Base-by-base conservation (phyloP, 2,888 invertebrate species). In the Xylota sylvarum region DNA sequence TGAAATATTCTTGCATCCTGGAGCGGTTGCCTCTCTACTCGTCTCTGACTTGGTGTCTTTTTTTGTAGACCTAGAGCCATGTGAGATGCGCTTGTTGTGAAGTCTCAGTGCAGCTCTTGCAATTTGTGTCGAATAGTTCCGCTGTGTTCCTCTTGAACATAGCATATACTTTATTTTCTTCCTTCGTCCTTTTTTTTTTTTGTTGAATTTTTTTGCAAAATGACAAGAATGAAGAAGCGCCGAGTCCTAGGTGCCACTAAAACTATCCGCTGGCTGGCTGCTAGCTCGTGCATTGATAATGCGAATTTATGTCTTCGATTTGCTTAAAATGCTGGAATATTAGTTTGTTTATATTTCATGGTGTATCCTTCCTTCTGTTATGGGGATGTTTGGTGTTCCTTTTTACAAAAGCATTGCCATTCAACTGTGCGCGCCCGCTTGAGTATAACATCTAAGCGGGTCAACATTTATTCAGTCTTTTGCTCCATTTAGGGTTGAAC, bases 281-380 rank as follows among this genome's bases (percentile, higher is more conserved):
- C 76, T 72, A 91, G 90, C 89, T 92, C 91, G 92, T 92, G 91
- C 92, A 91, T 91, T 91, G 90, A 89, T 92, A 91, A 91, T 92
- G 90, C 89, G 89, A 90, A 89, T 91, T 90, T 90, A 89, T 90
- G 77, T 62, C 82, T 82, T 82, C 77, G 82, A 86, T 88, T 81
- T 78, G 77, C 80, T 72, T 83, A 72, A 83, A 83, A 82, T 78
- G 77, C 72, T 74, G 40, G 77, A 80, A 76, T 80, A 88, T 80
- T 79, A 73, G 76, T 87, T 67, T 69, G 76, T 64, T 80, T 76
- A 72, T 82, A 67, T 81, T 85, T 85, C 81, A 67, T 67, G 65
- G 27, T 77, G 50, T 74, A 27, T 77, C 37, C 19, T 37, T 9
- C 23, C 14, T 43, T 14, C 37, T 67, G 35, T 50, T 52, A 1